Conservation (phyloP, 2,888 invertebrate genomes). For the Drosophila aldrichi region DNA sequence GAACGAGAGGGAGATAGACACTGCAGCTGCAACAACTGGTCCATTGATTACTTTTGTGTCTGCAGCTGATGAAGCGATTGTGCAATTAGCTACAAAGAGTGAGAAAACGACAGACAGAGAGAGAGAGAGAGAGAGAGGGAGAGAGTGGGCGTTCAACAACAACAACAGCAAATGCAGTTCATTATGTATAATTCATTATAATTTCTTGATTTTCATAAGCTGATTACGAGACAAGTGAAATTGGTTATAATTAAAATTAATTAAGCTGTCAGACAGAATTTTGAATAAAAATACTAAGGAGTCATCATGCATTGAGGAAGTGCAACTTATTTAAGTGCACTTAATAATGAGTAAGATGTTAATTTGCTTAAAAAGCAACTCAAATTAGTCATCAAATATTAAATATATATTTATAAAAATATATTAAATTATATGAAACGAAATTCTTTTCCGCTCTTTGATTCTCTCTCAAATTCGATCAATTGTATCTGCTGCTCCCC, state of each 20-base stretch:
- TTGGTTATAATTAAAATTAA: slow-evolving; percentile 48
- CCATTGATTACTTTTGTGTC: slow-evolving; percentile 38
- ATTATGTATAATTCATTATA: slow-evolving; percentile 40
- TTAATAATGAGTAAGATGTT: not conserved
- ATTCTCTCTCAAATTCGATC: not conserved
- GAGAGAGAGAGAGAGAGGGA: too few relatives aligned
- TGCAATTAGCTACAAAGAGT: slow-evolving; percentile 31
- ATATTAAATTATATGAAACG: not conserved
- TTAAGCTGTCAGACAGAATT: slow-evolving; percentile 35
- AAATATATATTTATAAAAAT: not conserved
- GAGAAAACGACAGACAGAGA: not conserved
- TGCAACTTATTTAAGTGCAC: not conserved
- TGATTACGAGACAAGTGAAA: slow-evolving; percentile 37
- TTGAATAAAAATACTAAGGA: slow-evolving; percentile 4
- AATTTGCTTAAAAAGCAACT: not conserved
- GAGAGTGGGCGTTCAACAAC: not conserved
- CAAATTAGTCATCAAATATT: not conserved
- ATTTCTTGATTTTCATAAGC: slow-evolving; percentile 43
- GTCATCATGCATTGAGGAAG: slow-evolving; percentile 29
- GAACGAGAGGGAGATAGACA: not conserved
- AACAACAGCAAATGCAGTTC: slow-evolving; percentile 25
- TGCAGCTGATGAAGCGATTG: slow-evolving; percentile 39
- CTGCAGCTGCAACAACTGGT: slow-evolving; percentile 42
- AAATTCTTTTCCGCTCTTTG: not conserved
- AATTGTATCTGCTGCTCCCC: slow-evolving; percentile 37